Evolutionary conservation across 2,888 invertebrate species (phyloP), one percentile per base, ranked within the genome.

Genomic region (Herminia tarsipennalis): DNA sequence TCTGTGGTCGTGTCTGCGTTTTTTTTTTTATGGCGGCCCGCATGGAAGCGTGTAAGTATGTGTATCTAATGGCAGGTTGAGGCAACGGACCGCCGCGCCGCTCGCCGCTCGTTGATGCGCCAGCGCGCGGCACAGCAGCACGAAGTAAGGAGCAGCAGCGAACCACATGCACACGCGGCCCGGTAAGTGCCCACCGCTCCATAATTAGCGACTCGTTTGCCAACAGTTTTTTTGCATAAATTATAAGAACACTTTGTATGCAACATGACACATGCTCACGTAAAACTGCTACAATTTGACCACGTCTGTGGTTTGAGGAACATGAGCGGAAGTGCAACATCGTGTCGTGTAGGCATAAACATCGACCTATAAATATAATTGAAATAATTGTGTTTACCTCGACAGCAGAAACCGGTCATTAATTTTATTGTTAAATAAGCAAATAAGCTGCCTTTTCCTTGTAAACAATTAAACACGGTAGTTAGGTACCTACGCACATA

Each of bases 361-460:
- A 14, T 6, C n/a, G 9, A 10, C 3, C 13, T 8, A 13, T 13
- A 8, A 3, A 22, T 5, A 46, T 46, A 35, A 32, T 46, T 54
- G 29, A 21, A 41, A 16, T 38, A 32, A 40, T 43, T 35, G 13
- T 33, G 25, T 47, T 43, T 28, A 2, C 9, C 24, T 34, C 21
- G 20, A 25, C 38, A 36, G n/a, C 22, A 45, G n/a, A 6, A 24
- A 14, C 21, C 10, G 25, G 16, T 21, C 8, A 27, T 27, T 51
- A 39, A 32, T 25, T 56, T 44, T 38, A 45, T 56, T 35, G 35
- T 32, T 38, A 36, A 44, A 39, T 33, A 21, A 47, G 35, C 17
- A 8, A 10, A 27, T 37, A 14, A 30, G 25, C 28, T 6, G 24
- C n/a, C 24, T 39, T 39, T 39, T 39, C 39, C 39, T 39, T 17